These are phyloP conservation scores for Pyrocoelia pectoralis DNA, from an alignment of 2,888 invertebrate genomes.

Conservation along the genomic window DNA sequence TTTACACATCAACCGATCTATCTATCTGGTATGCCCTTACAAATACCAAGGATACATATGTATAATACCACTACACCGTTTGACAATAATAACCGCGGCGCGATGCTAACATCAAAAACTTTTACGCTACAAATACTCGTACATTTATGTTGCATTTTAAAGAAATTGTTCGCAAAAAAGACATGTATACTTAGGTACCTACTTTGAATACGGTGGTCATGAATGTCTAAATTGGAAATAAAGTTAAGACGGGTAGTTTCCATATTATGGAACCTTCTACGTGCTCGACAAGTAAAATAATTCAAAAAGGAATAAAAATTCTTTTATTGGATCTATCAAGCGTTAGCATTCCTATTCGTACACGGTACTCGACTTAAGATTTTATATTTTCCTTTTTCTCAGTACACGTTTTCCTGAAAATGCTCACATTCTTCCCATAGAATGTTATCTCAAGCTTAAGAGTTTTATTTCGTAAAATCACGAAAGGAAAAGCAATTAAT, in stretches of 20 bases:
- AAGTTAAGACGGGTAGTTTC: background rate
- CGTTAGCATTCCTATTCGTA: constrained; percentile 28
- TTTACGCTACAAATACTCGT: too few relatives aligned
- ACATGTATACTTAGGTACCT: too few relatives aligned
- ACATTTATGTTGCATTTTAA: too few relatives aligned
- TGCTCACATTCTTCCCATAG: constrained; percentile 20
- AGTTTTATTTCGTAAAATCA: constrained; percentile 21
- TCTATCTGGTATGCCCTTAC: too few relatives aligned
- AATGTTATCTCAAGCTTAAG: constrained; percentile 10
- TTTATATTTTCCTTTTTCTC: constrained; percentile 23
- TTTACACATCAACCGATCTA: too few relatives aligned
- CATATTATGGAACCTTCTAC: constrained; percentile 8
- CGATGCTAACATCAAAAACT: too few relatives aligned
- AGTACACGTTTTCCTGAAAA: constrained; percentile 17
- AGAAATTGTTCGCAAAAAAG: too few relatives aligned
- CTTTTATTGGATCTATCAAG: constrained; percentile 24
- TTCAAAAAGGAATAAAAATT: constrained; percentile 11
- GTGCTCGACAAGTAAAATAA: constrained; percentile 11
- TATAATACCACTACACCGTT: too few relatives aligned
- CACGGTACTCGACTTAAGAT: constrained; percentile 18
- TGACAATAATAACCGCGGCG: too few relatives aligned
- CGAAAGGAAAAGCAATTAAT: constrained; percentile 23
- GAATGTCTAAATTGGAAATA: background rate
- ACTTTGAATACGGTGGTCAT: too few relatives aligned
- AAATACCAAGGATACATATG: too few relatives aligned